Evolutionary conservation across 2,888 invertebrate species (phyloP).

Genomic region (Melieria crassipennis): DNA sequence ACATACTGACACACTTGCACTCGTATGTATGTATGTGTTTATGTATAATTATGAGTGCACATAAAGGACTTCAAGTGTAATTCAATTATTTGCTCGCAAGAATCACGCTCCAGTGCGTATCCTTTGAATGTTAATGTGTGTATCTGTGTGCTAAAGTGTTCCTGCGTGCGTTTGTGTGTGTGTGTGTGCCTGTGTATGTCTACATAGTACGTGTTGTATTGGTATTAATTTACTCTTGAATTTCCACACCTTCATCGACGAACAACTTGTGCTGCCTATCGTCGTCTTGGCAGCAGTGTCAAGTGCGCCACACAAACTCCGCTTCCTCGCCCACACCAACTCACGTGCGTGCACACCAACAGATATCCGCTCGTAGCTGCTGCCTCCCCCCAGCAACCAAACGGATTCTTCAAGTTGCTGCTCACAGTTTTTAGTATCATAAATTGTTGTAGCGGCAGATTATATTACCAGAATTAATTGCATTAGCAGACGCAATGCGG

Average conservation of each 20-base stretch:
- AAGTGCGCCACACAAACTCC: not conserved
- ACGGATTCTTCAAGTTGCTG: too few relatives aligned
- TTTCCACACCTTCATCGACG: not conserved
- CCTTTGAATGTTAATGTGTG: not conserved
- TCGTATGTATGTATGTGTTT: too few relatives aligned
- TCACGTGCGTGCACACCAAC: too few relatives aligned
- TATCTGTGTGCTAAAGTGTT: not conserved
- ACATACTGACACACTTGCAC: too few relatives aligned
- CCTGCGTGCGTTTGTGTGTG: not conserved
- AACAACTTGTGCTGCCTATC: not conserved
- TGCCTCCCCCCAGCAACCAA: too few relatives aligned
- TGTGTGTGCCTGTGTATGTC: not conserved
- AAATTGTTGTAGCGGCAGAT: slow-evolving; percentile 42
- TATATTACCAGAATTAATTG: slow-evolving; percentile 60
- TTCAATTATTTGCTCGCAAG: not conserved
- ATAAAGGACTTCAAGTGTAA: too few relatives aligned
- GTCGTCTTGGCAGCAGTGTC: not conserved
- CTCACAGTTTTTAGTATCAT: slow-evolving; percentile 3
- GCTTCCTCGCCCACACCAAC: too few relatives aligned
- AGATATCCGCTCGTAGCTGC: too few relatives aligned
- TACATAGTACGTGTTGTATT: not conserved
- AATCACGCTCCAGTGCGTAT: not conserved
- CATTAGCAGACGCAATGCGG: slow-evolving; percentile 35
- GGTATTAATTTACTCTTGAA: not conserved
- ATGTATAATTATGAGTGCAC: too few relatives aligned